Evolutionary conservation across 2,797 vertebrate species (phyloP), one percentile per base, ranked within the genome.

Genomic region (Coregonus sp.): DNA sequence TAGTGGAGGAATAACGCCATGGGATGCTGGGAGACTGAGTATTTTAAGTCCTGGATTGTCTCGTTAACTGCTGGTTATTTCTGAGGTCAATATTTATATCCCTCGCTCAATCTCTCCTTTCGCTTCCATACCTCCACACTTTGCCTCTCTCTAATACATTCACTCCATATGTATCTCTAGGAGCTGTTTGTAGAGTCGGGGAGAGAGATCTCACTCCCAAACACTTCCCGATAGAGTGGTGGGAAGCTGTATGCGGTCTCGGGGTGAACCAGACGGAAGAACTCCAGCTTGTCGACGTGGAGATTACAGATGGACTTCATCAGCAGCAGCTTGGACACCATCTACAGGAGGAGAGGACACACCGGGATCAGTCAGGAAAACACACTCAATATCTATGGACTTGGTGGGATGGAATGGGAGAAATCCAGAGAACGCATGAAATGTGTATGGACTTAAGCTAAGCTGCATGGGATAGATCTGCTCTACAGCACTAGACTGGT

Each of bases 231-330:
- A 77, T 97, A 98, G 70, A 98, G 94, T 0, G 97, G 96, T 0
- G 97, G 96, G 81, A 98, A 98, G 89, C 90, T 95, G 92, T 94
- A 93, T 77, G 95, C 96, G 0, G 95, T 97, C 84, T 98, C 95
- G 0, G 97, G 96, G 81, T 98, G 96, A 78, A 97, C 87, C 82
- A 97, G 89, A 12, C 96, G 96, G 92, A 98, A 98, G 90, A 97
- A 97, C 84, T 97, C 95, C 85, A 98, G 92, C 91, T 98, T 97
- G 81, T 97, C 96, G 74, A 96, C 88, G 85, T 98, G 97, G 78
- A 97, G 95, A 86, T 96, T 96, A 84, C 96, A 97, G 86, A 98
- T 97, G 0, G 96, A 96, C 89, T 96, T 97, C 96, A 98, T 96
- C 85, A 93, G 76, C 33, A 96, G 95, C 79, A 97, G 92, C 88